These are phyloP conservation scores for Abscondita cerata DNA, from an alignment of 2,888 invertebrate species.

Conservation along the genomic window DNA sequence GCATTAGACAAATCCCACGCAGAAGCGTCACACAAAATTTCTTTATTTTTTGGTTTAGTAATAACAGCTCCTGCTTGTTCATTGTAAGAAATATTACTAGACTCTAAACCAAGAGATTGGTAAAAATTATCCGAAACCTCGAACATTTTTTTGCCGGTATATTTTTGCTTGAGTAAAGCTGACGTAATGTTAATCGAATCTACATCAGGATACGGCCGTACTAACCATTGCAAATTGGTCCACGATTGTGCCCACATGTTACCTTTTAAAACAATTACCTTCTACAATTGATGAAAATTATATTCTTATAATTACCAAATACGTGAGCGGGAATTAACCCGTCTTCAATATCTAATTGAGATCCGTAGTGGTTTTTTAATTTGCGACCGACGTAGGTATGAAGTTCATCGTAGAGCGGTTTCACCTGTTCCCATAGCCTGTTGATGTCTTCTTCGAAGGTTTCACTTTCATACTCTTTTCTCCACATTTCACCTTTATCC, in stretches of 20 bases:
- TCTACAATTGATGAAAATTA: too few relatives aligned
- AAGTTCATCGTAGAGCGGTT: conserved; percentile 69
- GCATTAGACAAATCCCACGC: conserved; percentile 75
- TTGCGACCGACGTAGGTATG: conserved; percentile 69
- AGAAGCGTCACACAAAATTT: conserved; percentile 70
- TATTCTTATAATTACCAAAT: conserved; percentile 58
- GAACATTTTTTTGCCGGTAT: conserved; percentile 62
- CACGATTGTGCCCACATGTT: conserved; percentile 74
- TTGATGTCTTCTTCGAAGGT: conserved; percentile 54
- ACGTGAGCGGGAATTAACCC: conserved; percentile 73
- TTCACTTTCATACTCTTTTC: conserved; percentile 58
- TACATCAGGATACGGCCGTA: conserved; percentile 61
- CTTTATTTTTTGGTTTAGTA: conserved; percentile 63
- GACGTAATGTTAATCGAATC: conserved; percentile 62
- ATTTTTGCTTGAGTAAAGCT: conserved; percentile 57
- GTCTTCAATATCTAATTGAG: conserved; percentile 57
- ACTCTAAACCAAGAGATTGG: conserved; percentile 64
- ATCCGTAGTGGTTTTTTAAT: conserved; percentile 62
- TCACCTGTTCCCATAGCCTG: conserved; percentile 65
- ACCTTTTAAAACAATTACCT: conserved; percentile 56
- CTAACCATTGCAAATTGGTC: conserved; percentile 61
- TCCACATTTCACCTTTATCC: conserved; percentile 63
- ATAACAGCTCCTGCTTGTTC: conserved; percentile 60
- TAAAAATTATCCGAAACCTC: conserved; percentile 69
- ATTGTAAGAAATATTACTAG: conserved; percentile 67